These are phyloP conservation scores for Pitta sordida DNA, from an alignment of 2,113 vertebrate genomes.

Conservation along the genomic window DNA sequence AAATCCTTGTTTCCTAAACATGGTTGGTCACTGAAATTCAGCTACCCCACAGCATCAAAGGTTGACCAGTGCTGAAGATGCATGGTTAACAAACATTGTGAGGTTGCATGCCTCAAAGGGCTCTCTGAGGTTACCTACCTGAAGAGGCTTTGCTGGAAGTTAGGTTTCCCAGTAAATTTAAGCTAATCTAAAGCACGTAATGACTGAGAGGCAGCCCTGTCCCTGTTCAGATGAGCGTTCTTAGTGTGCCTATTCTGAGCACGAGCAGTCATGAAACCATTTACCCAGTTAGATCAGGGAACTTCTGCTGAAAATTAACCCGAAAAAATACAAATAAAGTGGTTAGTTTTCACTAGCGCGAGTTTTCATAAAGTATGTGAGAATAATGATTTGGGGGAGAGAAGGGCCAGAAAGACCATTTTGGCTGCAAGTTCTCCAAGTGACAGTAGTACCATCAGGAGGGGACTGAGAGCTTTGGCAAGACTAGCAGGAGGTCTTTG, in stretches of 20 bases:
- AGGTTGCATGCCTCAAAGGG: accelerated
- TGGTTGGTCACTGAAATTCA: neutral
- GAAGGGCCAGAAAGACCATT: neutral
- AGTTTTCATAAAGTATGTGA: neutral
- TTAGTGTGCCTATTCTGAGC: neutral
- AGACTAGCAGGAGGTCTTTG: neutral
- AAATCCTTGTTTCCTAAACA: neutral
- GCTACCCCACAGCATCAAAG: neutral
- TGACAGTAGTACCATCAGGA: neutral
- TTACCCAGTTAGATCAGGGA: neutral
- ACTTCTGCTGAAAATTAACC: constrained; percentile 12
- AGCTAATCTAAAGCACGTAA: neutral
- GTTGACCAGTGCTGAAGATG: neutral
- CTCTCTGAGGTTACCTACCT: neutral
- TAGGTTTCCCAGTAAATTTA: neutral
- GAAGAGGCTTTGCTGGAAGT: neutral
- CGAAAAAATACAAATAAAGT: constrained; percentile 4
- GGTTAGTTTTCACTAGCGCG: neutral
- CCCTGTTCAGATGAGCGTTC: neutral
- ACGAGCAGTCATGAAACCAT: neutral
- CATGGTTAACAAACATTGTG: neutral
- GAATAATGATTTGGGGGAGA: neutral
- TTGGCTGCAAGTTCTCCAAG: neutral
- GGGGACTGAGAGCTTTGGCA: accelerated
- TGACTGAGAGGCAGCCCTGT: neutral